Evolutionary conservation across 2,888 invertebrate species (phyloP).

Genomic region (Spisula subtruncata): DNA sequence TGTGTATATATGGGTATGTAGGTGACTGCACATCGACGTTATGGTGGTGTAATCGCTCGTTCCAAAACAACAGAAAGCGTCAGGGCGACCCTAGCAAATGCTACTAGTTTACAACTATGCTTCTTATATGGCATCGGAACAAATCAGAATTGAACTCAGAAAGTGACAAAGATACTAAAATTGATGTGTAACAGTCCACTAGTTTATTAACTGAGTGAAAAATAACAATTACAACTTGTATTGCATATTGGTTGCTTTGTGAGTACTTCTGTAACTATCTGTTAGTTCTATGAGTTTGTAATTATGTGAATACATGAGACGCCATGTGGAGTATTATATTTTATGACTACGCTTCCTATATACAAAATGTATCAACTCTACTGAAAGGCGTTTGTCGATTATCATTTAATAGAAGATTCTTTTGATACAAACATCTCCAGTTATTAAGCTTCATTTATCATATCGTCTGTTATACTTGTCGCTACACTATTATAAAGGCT

Average conservation of each 20-base stretch:
- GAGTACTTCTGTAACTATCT: neutral
- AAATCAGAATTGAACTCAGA: no score
- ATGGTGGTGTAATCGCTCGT: no score
- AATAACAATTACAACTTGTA: neutral
- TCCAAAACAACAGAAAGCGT: no score
- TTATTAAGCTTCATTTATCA: neutral
- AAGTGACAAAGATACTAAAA: no score
- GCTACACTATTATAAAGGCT: neutral
- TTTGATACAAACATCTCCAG: neutral
- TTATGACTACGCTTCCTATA: neutral
- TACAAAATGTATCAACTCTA: neutral
- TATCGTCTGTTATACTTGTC: neutral
- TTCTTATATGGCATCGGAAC: no score
- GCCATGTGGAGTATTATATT: neutral
- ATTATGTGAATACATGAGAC: neutral
- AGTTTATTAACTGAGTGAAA: no score
- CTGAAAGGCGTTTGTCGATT: neutral
- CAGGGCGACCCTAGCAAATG: no score
- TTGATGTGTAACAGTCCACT: no score
- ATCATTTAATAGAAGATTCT: slow-evolving; percentile 1
- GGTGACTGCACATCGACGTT: no score
- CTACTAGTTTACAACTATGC: no score
- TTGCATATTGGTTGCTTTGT: neutral
- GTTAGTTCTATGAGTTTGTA: neutral
- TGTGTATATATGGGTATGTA: no score